Percentiles rank a stretch among this genome's conserved stretches.
These are phyloP conservation scores for Junonia oenone DNA, from an alignment of 2,888 invertebrate genomes.

Conservation along the genomic window DNA sequence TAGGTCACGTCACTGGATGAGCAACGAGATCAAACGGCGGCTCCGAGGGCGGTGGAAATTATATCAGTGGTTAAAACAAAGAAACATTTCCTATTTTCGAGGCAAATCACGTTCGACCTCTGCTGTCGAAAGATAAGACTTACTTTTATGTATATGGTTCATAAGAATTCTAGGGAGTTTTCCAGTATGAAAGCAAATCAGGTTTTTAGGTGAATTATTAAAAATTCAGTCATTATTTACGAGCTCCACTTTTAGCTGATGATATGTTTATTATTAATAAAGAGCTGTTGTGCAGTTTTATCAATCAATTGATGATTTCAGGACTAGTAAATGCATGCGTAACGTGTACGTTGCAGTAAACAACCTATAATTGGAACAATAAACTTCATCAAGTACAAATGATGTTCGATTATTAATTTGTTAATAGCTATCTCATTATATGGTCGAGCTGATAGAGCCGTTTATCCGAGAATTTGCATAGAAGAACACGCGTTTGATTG, in stretches of 20 bases:
- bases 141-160: slow-evolving; percentile 9
- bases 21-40: slow-evolving; percentile 36
- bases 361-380: slow-evolving; percentile 69
- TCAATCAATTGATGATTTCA: neutral
- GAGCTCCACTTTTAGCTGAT: too few relatives aligned
- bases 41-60: slow-evolving; percentile 40
- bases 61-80: slow-evolving; percentile 37
- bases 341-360: slow-evolving; percentile 43
- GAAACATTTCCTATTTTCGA: slow-evolving; percentile 20
- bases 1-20: slow-evolving; percentile 51
- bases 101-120: slow-evolving; percentile 11
- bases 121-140: slow-evolving; percentile 18
- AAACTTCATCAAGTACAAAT: slow-evolving; percentile 69
- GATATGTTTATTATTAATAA: too few relatives aligned
- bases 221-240: too few relatives aligned
- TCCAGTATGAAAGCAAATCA: neutral
- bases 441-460: slow-evolving; percentile 37
- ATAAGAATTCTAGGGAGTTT: neutral
- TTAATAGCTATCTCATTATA: slow-evolving; percentile 63
- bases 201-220: neutral
- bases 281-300: too few relatives aligned
- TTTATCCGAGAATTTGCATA: slow-evolving; percentile 54
- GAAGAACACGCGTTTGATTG: slow-evolving; percentile 32
- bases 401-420: slow-evolving; percentile 59
- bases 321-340: neutral